A percentile compares a stretch with the other conserved stretches of the same genome.
phyloP scores from a whole-genome alignment of 2,113 vertebrate genomes.

The Labeo catla region DNA sequence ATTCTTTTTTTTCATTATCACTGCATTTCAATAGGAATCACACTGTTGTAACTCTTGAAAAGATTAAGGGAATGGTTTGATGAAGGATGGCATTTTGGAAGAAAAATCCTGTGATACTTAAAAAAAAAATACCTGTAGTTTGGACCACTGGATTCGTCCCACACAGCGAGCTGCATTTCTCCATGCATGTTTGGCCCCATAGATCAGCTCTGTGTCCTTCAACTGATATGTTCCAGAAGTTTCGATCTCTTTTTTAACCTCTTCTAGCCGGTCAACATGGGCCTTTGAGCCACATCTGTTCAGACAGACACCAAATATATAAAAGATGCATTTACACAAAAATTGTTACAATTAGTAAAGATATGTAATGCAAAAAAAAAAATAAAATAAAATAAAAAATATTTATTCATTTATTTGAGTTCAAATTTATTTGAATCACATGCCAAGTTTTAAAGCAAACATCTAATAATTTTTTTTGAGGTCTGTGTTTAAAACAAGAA shows the following conservation, averaged over 20 bases:
- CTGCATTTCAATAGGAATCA: neutral
- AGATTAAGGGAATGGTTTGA: neutral
- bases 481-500: neutral
- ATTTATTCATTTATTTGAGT: no score
- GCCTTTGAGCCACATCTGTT: constrained; percentile 91
- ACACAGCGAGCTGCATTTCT: constrained; percentile 93
- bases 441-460: neutral
- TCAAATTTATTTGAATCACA: no score
- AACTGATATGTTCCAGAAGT: constrained; percentile 89
- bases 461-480: neutral
- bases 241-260: constrained; percentile 92
- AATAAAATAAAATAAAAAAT: neutral
- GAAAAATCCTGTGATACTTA: neutral
- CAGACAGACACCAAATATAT: neutral
- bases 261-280: constrained; percentile 89
- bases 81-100: neutral
- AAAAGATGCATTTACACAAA: neutral
- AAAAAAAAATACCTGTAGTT: constrained; percentile 84
- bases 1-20: neutral
- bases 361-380: neutral
- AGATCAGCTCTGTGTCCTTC: constrained; percentile 94
- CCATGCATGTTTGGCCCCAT: constrained; percentile 96
- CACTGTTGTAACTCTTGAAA: neutral
- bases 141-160: constrained; percentile 98
- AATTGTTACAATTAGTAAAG: neutral